phyloP scores from a whole-genome alignment of 2,888 invertebrate genomes.

The Xestia sexstrigata region DNA sequence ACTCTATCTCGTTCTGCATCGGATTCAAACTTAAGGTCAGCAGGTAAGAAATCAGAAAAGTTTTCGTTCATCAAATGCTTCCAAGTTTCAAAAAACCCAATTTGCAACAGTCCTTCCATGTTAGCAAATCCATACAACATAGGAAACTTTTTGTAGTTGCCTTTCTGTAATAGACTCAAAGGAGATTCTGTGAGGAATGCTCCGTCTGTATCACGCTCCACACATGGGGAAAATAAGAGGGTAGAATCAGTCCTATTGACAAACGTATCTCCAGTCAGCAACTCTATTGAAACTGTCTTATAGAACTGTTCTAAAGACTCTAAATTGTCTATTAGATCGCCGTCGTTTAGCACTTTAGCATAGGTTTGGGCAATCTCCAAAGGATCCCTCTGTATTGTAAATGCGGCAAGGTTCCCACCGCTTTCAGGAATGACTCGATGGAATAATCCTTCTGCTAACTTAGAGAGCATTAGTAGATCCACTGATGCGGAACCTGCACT shows the following conservation, averaged over 20 bases:
- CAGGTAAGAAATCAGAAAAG: background rate
- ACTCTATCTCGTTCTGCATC: background rate
- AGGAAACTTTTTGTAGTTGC: too few species aligned
- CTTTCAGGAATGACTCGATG: constrained; percentile 75
- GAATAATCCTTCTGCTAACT: constrained; percentile 71
- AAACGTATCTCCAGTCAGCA: constrained; percentile 61
- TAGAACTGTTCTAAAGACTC: constrained; percentile 75
- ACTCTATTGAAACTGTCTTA: constrained; percentile 56
- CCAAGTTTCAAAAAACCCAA: too few species aligned
- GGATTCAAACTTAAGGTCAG: background rate
- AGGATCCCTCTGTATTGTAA: constrained; percentile 73
- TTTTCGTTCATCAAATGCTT: background rate
- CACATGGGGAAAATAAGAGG: too few species aligned
- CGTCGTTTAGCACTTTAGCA: constrained; percentile 65
- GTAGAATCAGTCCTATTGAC: background rate
- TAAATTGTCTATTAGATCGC: constrained; percentile 70
- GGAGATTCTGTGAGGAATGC: too few species aligned
- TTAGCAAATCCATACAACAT: too few species aligned
- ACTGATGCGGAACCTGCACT: constrained; percentile 73
- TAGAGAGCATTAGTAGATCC: constrained; percentile 71
- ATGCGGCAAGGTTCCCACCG: constrained; percentile 65
- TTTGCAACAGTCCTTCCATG: too few species aligned
- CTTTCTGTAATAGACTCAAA: too few species aligned
- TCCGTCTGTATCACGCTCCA: too few species aligned
- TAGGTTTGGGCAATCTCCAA: constrained; percentile 70